Evolutionary conservation across 2,113 vertebrate species (phyloP).

Genomic region (Plestiodon gilberti): DNA sequence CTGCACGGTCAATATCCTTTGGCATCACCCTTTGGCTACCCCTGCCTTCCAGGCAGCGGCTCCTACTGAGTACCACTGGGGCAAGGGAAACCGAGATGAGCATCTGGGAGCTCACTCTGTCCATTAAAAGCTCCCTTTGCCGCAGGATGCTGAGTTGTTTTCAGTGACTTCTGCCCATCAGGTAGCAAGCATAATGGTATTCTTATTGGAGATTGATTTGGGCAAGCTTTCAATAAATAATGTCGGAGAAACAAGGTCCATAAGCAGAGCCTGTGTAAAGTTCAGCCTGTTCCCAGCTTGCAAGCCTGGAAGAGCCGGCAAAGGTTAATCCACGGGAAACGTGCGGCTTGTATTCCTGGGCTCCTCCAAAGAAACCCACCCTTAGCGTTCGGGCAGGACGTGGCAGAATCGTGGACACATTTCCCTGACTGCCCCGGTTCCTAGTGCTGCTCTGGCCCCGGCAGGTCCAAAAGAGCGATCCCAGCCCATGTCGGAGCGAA

Average conservation of each 20-base stretch:
- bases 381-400: not conserved
- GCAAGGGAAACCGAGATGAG: too few species aligned
- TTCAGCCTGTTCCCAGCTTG: fast-evolving
- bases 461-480: not conserved
- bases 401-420: not conserved
- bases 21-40: too few species aligned
- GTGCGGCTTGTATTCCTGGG: not conserved
- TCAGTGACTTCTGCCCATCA: too few species aligned
- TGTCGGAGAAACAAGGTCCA: too few species aligned
- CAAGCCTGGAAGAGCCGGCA: not conserved
- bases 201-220: not conserved
- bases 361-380: not conserved
- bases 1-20: too few species aligned
- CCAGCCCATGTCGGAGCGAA: not conserved
- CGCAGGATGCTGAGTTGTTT: too few species aligned
- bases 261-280: not conserved
- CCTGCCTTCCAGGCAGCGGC: too few species aligned
- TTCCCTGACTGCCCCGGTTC: not conserved
- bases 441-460: too few species aligned
- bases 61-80: too few species aligned
- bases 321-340: too few species aligned
- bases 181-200: not conserved
- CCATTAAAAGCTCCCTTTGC: too few species aligned
- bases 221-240: conserved; percentile 4
- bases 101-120: too few species aligned